Evolutionary conservation across 37 sponge, comb jelly and placozoan genomes (phyloP).

Genomic region (Diacarnus erythraeanus): DNA sequence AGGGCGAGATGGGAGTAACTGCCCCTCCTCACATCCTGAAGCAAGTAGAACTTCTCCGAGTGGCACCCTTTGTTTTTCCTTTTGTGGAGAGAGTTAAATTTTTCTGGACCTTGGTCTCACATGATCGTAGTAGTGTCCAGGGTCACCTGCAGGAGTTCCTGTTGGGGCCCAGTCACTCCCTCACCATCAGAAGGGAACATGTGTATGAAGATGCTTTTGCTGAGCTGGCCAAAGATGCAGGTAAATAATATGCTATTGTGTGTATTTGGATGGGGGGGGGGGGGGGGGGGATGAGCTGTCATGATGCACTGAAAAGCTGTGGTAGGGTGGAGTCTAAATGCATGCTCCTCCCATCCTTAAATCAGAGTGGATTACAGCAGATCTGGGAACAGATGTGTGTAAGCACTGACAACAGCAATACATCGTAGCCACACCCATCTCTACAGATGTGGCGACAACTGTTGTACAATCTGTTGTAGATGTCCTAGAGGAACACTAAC

Average conservation of each 20-base stretch:
- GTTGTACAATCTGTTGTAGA: background rate
- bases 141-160: slow-evolving; percentile 57
- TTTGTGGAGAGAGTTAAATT: slow-evolving; percentile 79
- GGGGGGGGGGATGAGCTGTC: no score
- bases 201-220: slow-evolving; percentile 92
- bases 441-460: background rate
- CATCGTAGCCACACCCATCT: background rate
- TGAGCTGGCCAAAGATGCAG: slow-evolving; percentile 58
- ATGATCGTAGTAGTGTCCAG: slow-evolving; percentile 7
- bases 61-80: slow-evolving; percentile 75
- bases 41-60: slow-evolving; percentile 47
- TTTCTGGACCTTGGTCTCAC: slow-evolving; percentile 42
- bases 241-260: no score
- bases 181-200: slow-evolving; percentile 66
- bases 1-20: background rate
- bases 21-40: slow-evolving; percentile 17
- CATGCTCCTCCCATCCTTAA: no score
- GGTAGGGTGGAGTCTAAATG: no score
- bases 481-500: background rate
- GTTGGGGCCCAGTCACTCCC: slow-evolving; percentile 36
- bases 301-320: no score
- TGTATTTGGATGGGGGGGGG: no score
- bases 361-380: no score
- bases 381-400: background rate
- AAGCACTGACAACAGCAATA: background rate